Evolutionary conservation across 2,888 invertebrate genomes (phyloP).

Genomic region (Pelosia muscerda): DNA sequence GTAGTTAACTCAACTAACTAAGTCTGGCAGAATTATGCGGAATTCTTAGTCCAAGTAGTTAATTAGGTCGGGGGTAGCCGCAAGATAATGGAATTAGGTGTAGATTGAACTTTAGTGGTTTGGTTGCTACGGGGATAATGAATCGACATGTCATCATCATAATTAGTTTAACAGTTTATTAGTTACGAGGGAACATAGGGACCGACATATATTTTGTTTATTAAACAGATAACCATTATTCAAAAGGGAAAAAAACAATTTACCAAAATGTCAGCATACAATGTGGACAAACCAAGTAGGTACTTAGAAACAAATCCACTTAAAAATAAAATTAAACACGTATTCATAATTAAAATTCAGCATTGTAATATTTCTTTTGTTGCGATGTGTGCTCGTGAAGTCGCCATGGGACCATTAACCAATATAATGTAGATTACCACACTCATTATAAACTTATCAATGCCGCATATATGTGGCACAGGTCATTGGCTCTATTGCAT

Average conservation of each 20-base stretch:
- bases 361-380: conserved; percentile 17
- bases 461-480: conserved; percentile 32
- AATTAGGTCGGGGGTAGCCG: too few relatives aligned
- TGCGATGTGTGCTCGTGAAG: background rate
- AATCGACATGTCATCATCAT: too few relatives aligned
- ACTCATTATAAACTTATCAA: conserved; percentile 43
- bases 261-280: background rate
- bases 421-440: conserved; percentile 15
- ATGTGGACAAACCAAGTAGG: background rate
- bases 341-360: conserved; percentile 13
- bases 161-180: background rate
- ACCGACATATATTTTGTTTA: background rate
- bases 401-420: background rate
- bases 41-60: background rate
- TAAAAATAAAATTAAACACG: conserved; percentile 7
- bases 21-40: background rate
- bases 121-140: too few relatives aligned
- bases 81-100: background rate
- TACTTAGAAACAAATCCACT: conserved; percentile 2
- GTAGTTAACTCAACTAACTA: background rate
- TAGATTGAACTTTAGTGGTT: too few relatives aligned
- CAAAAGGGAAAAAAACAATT: background rate
- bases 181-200: background rate
- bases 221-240: background rate
- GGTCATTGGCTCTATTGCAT: conserved; percentile 51